Base-by-base conservation (phyloP, 2,888 invertebrate genomes). In the Taenaris catops region DNA sequence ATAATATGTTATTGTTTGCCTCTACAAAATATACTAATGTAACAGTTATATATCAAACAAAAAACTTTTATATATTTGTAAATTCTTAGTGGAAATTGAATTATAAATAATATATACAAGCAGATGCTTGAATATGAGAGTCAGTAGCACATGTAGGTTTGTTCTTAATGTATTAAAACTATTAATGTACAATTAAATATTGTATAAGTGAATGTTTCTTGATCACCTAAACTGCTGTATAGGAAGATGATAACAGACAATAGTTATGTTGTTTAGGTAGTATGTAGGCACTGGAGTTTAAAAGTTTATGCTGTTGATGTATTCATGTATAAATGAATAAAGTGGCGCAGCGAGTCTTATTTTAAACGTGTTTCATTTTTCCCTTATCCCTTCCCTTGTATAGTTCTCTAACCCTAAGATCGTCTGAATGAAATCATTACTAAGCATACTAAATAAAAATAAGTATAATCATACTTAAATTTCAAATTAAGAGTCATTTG, bases 281-380 rank as follows among this genome's bases (percentile, higher is more conserved):
- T 81, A 66, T 53, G 80, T 86, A 83, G 83, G 71, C 80, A 80
- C 78, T 73, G 73, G 74, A 81, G 72, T 84, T 84, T 83, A 84
- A n/a, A 75, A 81, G 72, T 86, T 84, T 84, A 84, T 81, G 81
- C 75, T 68, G 83, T 83, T 84, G 69, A 79, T 67, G 69, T 81
- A 80, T 78, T 76, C 73, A 69, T 81, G 76, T 81, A 64, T 75
- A 67, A 78, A 74, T 75, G 56, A 80, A 76, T 80, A 75, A 79
- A 80, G 57, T 69, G 69, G 65, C 74, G 70, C 78, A 73, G 63
- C 65, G 70, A 70, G 56, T 46, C 41, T 37, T 21, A 1, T 16
- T 21, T 55, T 49, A n/a, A n/a, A n/a, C n/a, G 51, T 27, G 46
- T 51, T 54, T 49, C 43, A 44, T 34, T 43, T 23, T 36, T 5